A percentile compares a stretch with the other conserved stretches of the same genome.
Conservation (phyloP, 2,797 vertebrate genomes). For the Microtus obscurus region DNA sequence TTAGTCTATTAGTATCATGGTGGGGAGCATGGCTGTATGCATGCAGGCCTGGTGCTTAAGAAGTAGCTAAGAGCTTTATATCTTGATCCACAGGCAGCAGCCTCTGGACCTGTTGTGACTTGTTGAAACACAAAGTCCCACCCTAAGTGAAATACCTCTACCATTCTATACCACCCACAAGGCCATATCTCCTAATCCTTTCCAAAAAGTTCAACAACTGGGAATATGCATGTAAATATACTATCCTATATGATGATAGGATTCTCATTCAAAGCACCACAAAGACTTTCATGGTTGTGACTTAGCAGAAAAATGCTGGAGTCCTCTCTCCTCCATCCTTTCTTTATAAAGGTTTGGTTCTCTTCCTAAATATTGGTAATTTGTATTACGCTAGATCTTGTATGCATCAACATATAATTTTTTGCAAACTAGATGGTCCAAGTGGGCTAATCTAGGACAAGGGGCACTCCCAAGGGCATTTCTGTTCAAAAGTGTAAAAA, state of each 20-base stretch:
- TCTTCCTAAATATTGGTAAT: background rate
- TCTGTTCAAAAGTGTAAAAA: background rate
- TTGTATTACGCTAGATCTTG: background rate
- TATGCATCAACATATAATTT: background rate
- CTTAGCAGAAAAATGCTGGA: background rate
- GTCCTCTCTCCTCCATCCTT: background rate
- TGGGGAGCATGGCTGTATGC: background rate
- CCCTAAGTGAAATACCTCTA: background rate
- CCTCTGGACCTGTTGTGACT: background rate
- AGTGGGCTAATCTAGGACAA: background rate
- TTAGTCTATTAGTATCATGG: too few relatives aligned
- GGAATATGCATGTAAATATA: background rate
- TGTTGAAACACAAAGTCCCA: background rate
- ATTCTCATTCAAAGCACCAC: background rate
- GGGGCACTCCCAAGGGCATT: background rate
- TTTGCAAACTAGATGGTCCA: background rate
- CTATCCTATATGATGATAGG: too few relatives aligned
- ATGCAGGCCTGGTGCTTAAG: background rate
- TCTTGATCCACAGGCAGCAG: background rate
- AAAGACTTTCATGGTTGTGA: background rate
- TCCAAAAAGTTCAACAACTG: background rate
- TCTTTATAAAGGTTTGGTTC: background rate
- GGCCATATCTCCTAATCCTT: background rate
- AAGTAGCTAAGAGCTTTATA: background rate
- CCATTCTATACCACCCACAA: background rate